These are phyloP conservation scores for Monomorium pharaonis DNA, from an alignment of 1,140 invertebrate genomes.

Conservation along the genomic window DNA sequence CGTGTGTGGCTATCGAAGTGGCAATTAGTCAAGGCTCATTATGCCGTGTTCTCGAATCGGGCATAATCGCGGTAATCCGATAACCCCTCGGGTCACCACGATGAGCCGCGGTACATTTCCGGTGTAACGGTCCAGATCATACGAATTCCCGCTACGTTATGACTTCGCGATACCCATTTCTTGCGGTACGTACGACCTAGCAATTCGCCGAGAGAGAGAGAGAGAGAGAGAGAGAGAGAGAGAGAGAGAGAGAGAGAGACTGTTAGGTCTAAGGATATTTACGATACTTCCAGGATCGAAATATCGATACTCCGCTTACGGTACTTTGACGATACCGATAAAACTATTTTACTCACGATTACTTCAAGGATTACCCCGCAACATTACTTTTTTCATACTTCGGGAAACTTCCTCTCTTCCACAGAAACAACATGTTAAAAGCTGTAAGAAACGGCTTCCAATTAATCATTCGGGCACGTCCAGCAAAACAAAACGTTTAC, in stretches of 20 bases:
- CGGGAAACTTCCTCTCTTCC: neutral
- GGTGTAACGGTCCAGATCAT: slow-evolving; percentile 59
- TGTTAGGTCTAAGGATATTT: slow-evolving; percentile 41
- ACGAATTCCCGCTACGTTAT: slow-evolving; percentile 58
- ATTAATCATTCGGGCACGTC: slow-evolving; percentile 6
- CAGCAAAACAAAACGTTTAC: neutral
- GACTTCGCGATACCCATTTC: slow-evolving; percentile 51
- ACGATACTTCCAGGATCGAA: slow-evolving; percentile 26
- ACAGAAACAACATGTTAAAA: neutral
- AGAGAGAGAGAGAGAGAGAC: too few relatives aligned
- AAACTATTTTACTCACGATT: slow-evolving; percentile 11
- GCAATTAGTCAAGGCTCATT: slow-evolving; percentile 62
- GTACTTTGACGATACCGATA: slow-evolving; percentile 30
- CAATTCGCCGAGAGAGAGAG: slow-evolving; percentile 39
- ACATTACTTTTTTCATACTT: neutral
- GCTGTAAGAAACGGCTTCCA: neutral
- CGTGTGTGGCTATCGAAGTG: neutral
- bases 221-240: too few relatives aligned
- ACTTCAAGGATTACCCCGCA: neutral
- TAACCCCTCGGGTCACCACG: slow-evolving; percentile 39
- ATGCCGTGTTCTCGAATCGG: slow-evolving; percentile 20
- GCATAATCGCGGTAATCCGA: neutral
- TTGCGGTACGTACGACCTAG: slow-evolving; percentile 40
- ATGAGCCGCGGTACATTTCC: slow-evolving; percentile 58
- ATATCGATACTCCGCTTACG: slow-evolving; percentile 52